Evolutionary conservation across 2,797 vertebrate species (phyloP).

Genomic region (Pogoniulus pusillus): DNA sequence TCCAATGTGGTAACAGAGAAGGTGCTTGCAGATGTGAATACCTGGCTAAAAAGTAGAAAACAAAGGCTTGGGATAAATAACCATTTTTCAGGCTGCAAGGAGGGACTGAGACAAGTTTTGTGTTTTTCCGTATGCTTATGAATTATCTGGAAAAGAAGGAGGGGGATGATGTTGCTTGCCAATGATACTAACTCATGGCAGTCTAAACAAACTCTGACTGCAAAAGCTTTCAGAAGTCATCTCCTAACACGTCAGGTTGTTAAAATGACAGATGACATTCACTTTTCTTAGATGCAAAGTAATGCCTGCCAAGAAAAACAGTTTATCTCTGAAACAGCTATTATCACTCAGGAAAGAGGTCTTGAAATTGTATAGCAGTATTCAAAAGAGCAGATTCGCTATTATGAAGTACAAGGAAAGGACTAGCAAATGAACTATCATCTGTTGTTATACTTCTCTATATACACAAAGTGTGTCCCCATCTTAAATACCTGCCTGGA

Average conservation of each 20-base stretch:
- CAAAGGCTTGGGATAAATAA: not conserved
- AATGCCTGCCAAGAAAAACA: not conserved
- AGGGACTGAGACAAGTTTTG: not conserved
- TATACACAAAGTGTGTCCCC: not conserved
- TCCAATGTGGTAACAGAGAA: not conserved
- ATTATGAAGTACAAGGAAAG: not conserved
- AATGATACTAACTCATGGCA: not conserved
- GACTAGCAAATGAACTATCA: not conserved
- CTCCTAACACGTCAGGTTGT: not conserved
- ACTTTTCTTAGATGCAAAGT: constrained; percentile 9
- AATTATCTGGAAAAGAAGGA: not conserved
- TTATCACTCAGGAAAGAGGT: not conserved
- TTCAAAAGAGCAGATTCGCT: not conserved
- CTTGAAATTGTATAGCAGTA: not conserved
- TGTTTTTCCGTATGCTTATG: not conserved
- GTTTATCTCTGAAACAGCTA: not conserved
- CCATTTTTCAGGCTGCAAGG: not conserved
- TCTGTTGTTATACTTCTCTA: not conserved
- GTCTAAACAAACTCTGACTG: not conserved
- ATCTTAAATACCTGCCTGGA: not conserved
- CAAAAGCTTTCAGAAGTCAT: constrained; percentile 1
- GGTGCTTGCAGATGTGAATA: not conserved
- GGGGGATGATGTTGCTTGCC: not conserved
- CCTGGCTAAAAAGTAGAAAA: not conserved
- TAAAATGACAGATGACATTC: constrained; percentile 6